A percentile compares a stretch with the other conserved stretches of the same genome.
These are phyloP conservation scores for Atta cephalotes DNA, from an alignment of 1,140 invertebrate genomes.

Conservation along the genomic window DNA sequence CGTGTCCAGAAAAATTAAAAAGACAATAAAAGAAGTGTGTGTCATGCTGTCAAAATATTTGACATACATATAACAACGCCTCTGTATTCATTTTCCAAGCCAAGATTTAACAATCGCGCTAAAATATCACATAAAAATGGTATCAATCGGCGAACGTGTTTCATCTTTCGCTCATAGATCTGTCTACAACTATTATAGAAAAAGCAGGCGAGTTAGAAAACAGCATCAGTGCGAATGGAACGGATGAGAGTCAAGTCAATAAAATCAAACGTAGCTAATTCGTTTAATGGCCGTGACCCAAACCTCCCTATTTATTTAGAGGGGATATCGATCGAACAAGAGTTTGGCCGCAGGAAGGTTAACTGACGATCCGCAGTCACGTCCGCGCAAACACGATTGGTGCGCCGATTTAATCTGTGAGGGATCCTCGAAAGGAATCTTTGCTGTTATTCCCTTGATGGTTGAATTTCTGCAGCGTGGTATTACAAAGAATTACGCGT, in stretches of 20 bases:
- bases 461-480: slow-evolving; percentile 51
- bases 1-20: slow-evolving; percentile 1
- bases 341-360: slow-evolving; percentile 61
- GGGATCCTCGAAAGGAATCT: slow-evolving; percentile 70
- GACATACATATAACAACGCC: neutral
- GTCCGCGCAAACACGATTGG: slow-evolving; percentile 79
- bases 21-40: slow-evolving; percentile 11
- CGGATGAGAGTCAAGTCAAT: slow-evolving; percentile 71
- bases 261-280: slow-evolving; percentile 81
- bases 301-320: slow-evolving; percentile 80
- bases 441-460: slow-evolving; percentile 56
- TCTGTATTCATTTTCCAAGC: neutral
- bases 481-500: slow-evolving; percentile 59
- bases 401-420: slow-evolving; percentile 75
- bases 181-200: neutral
- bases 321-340: slow-evolving; percentile 72
- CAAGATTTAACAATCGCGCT: neutral
- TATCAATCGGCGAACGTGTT: slow-evolving; percentile 22
- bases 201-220: slow-evolving; percentile 43
- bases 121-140: slow-evolving; percentile 32
- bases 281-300: slow-evolving; percentile 80
- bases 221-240: neutral
- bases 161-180: slow-evolving; percentile 47
- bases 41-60: slow-evolving; percentile 41
- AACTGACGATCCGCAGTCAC: slow-evolving; percentile 81